Percentiles rank a stretch among this genome's conserved stretches.
Evolutionary conservation across 2,797 vertebrate species (phyloP).

Genomic region (Crenuchus spilurus): DNA sequence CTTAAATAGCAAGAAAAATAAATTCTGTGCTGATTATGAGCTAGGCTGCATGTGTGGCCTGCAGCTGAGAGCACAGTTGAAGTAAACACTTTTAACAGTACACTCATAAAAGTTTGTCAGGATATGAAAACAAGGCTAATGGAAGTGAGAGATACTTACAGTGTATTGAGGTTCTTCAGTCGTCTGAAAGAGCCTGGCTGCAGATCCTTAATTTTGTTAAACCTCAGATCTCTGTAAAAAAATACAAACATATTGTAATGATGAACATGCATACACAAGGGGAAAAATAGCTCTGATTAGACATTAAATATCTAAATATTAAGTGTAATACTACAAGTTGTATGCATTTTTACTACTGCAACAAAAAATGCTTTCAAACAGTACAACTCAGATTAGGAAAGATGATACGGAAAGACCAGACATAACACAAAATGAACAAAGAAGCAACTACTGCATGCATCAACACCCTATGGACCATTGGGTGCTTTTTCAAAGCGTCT

Average conservation of each 20-base stretch:
- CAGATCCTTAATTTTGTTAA: conserved; percentile 97
- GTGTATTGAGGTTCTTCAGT: conserved; percentile 91
- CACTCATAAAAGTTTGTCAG: conserved; percentile 8
- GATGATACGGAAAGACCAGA: too few relatives aligned
- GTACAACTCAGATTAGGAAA: too few relatives aligned
- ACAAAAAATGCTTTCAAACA: background rate
- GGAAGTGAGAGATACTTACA: conserved; percentile 71
- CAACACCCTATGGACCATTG: too few relatives aligned
- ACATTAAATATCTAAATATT: background rate
- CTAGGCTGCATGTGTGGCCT: conserved; percentile 59
- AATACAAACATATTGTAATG: conserved; percentile 23
- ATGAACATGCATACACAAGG: background rate
- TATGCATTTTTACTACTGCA: background rate
- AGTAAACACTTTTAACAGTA: conserved; percentile 22
- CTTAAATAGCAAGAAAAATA: conserved; percentile 58
- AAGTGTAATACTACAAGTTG: background rate
- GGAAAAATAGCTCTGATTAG: background rate
- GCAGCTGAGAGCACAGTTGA: background rate
- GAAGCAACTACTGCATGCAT: too few relatives aligned
- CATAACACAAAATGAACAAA: too few relatives aligned
- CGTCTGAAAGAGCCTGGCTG: conserved; percentile 87
- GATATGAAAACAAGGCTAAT: conserved; percentile 2
- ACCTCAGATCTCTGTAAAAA: conserved; percentile 89
- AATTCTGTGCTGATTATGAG: conserved; percentile 65
- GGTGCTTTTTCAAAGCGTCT: too few relatives aligned